Evolutionary conservation across 2,797 vertebrate species (phyloP).

Genomic region (Catharus ustulatus): DNA sequence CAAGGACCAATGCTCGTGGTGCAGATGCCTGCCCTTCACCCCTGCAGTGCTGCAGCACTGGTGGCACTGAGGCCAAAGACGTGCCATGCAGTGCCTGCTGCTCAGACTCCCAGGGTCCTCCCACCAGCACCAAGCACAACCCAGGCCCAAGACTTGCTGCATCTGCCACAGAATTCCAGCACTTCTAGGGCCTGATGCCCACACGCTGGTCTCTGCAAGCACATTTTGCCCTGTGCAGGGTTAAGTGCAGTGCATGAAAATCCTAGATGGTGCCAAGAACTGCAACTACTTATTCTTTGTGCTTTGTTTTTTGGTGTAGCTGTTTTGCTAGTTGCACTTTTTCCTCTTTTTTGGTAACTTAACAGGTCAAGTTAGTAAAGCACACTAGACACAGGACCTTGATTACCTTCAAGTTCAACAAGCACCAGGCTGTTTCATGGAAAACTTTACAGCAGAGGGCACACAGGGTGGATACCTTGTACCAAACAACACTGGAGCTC

Average conservation of each 20-base stretch:
- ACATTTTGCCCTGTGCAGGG: neutral
- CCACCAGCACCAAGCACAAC: neutral
- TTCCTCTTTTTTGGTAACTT: neutral
- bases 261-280: neutral
- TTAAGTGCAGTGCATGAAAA: neutral
- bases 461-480: neutral
- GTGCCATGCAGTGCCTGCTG: neutral
- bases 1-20: accelerated
- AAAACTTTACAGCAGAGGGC: neutral
- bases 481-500: neutral
- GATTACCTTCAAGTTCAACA: neutral
- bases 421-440: neutral
- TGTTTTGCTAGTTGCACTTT: neutral
- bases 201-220: neutral
- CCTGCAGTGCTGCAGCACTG: accelerated
- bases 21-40: neutral
- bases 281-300: neutral
- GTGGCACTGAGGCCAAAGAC: neutral
- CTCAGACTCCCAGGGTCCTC: neutral
- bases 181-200: neutral
- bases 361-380: neutral
- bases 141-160: neutral
- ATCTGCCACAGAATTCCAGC: neutral
- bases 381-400: accelerated
- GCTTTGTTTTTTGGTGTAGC: neutral